Evolutionary conservation across 2,888 invertebrate species (phyloP).

Genomic region (Ephialtes manifestator): DNA sequence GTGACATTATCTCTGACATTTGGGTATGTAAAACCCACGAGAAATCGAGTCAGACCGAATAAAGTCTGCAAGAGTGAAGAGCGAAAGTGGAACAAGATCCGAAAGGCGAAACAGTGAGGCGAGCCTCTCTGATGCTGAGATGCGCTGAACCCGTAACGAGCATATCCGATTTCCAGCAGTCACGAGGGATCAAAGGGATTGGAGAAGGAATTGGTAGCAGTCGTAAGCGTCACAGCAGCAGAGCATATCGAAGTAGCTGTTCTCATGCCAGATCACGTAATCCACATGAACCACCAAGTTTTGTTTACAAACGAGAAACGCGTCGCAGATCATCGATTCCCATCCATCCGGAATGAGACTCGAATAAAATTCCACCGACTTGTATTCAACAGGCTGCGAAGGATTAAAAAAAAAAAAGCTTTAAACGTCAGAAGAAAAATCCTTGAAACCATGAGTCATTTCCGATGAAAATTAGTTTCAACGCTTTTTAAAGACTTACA

Average conservation of each 20-base stretch:
- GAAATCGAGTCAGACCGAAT: neutral
- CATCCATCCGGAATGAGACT: constrained; percentile 48
- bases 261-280: constrained; percentile 51
- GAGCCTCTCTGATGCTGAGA: constrained; percentile 1
- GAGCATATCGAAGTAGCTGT: constrained; percentile 38
- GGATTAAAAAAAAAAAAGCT: neutral
- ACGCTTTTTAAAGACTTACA: too few species aligned
- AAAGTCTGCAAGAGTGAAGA: neutral
- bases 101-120: constrained; percentile 55
- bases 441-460: neutral
- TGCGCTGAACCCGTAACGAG: constrained; percentile 72
- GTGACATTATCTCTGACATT: neutral
- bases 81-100: constrained; percentile 30
- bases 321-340: constrained; percentile 32
- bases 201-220: constrained; percentile 9
- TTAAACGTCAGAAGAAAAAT: neutral
- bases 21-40: neutral
- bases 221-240: constrained; percentile 8
- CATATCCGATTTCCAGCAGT: constrained; percentile 75
- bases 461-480: too few species aligned
- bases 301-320: constrained; percentile 56
- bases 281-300: constrained; percentile 41
- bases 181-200: constrained; percentile 55
- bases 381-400: neutral
- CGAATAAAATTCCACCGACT: constrained; percentile 29